Evolutionary conservation across 2,888 invertebrate species (phyloP).

Genomic region (Plutella xylostella): DNA sequence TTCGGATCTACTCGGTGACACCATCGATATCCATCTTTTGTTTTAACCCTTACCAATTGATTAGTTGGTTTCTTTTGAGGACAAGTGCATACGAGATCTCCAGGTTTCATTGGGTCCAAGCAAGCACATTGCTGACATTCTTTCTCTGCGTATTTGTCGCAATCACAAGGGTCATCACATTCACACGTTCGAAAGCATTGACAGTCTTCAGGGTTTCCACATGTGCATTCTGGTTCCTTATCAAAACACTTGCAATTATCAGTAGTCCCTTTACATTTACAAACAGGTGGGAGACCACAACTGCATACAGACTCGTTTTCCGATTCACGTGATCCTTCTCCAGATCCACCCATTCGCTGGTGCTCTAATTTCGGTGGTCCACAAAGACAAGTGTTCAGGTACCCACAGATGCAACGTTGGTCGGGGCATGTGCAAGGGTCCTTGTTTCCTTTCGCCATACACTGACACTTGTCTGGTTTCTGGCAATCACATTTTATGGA

Average conservation of each 20-base stretch:
- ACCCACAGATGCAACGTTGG: slow-evolving; percentile 37
- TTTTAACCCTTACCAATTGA: slow-evolving; percentile 31
- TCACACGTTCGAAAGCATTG: slow-evolving; percentile 41
- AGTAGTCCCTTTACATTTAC: slow-evolving; percentile 27
- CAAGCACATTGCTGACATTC: slow-evolving; percentile 40
- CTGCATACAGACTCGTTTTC: neutral
- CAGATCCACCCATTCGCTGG: neutral
- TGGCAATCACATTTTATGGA: slow-evolving; percentile 51
- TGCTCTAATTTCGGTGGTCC: slow-evolving; percentile 20
- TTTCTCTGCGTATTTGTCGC: slow-evolving; percentile 10
- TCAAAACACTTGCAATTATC: slow-evolving; percentile 25
- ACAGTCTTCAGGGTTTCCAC: slow-evolving; percentile 43
- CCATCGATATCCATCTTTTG: slow-evolving; percentile 53
- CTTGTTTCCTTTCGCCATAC: slow-evolving; percentile 38
- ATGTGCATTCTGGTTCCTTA: slow-evolving; percentile 27
- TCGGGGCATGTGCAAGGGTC: slow-evolving; percentile 40
- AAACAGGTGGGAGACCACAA: slow-evolving; percentile 24
- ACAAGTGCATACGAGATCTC: slow-evolving; percentile 32
- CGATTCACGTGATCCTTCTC: neutral
- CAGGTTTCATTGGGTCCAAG: slow-evolving; percentile 24
- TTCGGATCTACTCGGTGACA: slow-evolving; percentile 51
- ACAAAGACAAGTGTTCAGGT: slow-evolving; percentile 39
- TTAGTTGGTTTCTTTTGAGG: slow-evolving; percentile 23
- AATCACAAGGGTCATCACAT: slow-evolving; percentile 39
- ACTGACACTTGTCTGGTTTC: slow-evolving; percentile 26